Evolutionary conservation across 2,113 vertebrate species (phyloP).

Genomic region (Pitta sordida): DNA sequence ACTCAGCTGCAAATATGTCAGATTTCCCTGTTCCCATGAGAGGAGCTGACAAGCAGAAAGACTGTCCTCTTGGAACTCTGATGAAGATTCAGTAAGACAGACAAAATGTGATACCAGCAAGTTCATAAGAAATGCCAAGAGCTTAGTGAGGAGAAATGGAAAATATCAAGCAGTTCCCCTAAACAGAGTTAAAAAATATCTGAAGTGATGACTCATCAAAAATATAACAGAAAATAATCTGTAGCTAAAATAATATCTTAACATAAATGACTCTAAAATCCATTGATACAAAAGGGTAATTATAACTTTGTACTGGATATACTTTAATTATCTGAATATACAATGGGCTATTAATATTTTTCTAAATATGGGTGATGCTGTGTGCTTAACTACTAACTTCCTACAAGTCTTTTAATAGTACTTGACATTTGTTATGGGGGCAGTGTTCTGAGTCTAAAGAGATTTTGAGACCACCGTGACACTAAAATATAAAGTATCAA

Average conservation of each 20-base stretch:
- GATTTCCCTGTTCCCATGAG: background rate
- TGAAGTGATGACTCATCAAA: background rate
- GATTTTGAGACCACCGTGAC: background rate
- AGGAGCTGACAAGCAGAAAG: background rate
- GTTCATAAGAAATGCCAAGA: background rate
- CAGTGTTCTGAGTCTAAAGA: background rate
- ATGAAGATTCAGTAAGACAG: background rate
- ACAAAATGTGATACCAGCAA: background rate
- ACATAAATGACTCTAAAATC: background rate
- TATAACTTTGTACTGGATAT: background rate
- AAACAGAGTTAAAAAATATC: background rate
- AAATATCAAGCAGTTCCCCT: background rate
- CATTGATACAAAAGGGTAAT: background rate
- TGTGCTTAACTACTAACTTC: background rate
- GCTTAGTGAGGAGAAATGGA: background rate
- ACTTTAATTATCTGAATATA: background rate
- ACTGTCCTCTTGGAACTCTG: background rate
- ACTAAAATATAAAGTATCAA: background rate
- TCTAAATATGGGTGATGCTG: background rate
- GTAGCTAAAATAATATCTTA: background rate
- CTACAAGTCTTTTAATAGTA: background rate
- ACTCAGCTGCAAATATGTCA: background rate
- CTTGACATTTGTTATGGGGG: background rate
- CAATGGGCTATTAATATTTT: background rate
- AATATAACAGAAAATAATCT: background rate